Base-by-base conservation (phyloP, 2,888 invertebrate species). In the Cosmia pyralina region DNA sequence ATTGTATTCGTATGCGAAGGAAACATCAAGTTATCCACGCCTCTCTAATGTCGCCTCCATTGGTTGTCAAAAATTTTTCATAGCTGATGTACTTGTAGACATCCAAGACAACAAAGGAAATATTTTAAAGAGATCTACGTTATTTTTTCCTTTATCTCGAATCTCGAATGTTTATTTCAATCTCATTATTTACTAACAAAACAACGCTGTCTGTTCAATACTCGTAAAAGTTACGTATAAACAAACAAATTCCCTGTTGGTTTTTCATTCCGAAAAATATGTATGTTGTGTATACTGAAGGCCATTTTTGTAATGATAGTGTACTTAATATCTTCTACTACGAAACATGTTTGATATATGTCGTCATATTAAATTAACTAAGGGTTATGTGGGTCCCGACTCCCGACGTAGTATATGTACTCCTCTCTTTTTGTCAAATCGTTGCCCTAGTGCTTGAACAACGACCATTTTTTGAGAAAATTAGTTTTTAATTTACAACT, bases 161-260 rank as follows among this genome's bases (percentile, higher is more conserved):
- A 70, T 72, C 75, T 77, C 58, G 22, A 19, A 67, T 48, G 59
- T 77, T 77, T 84, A 77, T 82, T 84, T 75, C 65, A 66, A 74
- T 75, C 52, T 75, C 59, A 52, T 75, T 86, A 74, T 85, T 82
- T 84, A 84, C 79, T 62, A 78, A 86, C 76, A 85, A 48, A 69
- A 77, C 76, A 75, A 55, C 59, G 67, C 19, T 75, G 73, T 74
- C 75, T 73, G 79, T 67, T 69, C 60, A 77, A 72, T 62, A 74
- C 74, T 85, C 80, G 77, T 85, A 76, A 86, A 86, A 80, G 67
- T 62, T 62, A 76, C 67, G n/a, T n/a, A 72, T 79, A 81, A 79
- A 86, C 75, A 81, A 82, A 82, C 72, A 78, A 78, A 75, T 72
- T 74, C 72, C 72, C 69, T 80, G 85, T 80, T 79, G 77, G 64